Evolutionary conservation across 2,888 invertebrate genomes (phyloP).

Genomic region (Hirtodrosophila alboralis): DNA sequence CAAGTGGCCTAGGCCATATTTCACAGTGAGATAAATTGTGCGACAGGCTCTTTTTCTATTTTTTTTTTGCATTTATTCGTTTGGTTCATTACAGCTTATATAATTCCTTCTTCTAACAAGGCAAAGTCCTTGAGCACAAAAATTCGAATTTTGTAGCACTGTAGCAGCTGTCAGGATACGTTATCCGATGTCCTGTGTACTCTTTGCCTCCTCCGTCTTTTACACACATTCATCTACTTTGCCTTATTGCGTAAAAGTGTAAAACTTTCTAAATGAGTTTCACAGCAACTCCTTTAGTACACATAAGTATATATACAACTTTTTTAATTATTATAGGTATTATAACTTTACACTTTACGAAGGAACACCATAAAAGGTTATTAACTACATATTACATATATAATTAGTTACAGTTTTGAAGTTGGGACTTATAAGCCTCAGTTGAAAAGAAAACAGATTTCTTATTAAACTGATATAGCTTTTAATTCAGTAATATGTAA

Average conservation of each 20-base stretch:
- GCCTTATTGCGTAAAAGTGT: background rate
- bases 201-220: background rate
- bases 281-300: background rate
- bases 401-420: too few relatives aligned
- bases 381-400: too few relatives aligned
- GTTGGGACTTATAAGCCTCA: too few relatives aligned
- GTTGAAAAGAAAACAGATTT: too few relatives aligned
- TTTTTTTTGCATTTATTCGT: slow-evolving; percentile 6
- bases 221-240: background rate
- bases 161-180: slow-evolving; percentile 18
- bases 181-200: background rate
- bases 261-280: slow-evolving; percentile 13
- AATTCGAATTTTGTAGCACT: slow-evolving; percentile 42
- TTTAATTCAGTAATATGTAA: too few relatives aligned
- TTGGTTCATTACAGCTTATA: slow-evolving; percentile 27
- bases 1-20: background rate
- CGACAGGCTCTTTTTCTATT: slow-evolving; percentile 7
- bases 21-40: slow-evolving; percentile 18
- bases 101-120: slow-evolving; percentile 11
- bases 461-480: too few relatives aligned
- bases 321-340: slow-evolving; percentile 13
- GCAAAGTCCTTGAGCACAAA: slow-evolving; percentile 32
- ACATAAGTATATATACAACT: background rate
- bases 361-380: too few relatives aligned
- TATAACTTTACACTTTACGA: slow-evolving; percentile 7